Conservation (phyloP, 2,888 invertebrate species). For the Eugnorisma glareosa region DNA sequence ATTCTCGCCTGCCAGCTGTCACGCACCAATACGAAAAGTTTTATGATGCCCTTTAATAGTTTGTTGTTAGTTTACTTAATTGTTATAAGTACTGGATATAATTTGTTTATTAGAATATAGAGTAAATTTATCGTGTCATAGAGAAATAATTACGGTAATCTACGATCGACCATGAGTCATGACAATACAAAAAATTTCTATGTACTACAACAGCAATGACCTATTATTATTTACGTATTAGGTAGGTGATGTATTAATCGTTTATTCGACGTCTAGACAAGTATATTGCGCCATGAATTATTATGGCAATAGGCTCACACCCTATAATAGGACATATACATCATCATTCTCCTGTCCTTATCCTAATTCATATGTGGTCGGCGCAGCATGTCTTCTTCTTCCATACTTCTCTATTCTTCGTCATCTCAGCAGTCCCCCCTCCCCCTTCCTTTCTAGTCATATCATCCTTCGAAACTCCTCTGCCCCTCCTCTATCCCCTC, state of each 20-base stretch:
- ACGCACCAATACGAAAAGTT: too few relatives aligned
- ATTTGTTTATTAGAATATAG: too few relatives aligned
- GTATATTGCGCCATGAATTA: not conserved
- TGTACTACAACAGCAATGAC: not conserved
- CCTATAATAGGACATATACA: not conserved
- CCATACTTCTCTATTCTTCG: not conserved
- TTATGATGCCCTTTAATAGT: too few relatives aligned
- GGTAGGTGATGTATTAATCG: constrained; percentile 9
- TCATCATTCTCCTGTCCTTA: not conserved
- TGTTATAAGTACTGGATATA: too few relatives aligned
- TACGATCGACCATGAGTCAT: constrained; percentile 23
- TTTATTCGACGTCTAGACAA: not conserved
- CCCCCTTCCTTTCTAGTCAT: too few relatives aligned
- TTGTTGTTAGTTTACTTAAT: too few relatives aligned
- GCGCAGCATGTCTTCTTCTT: not conserved
- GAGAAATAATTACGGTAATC: not conserved
- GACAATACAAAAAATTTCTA: constrained; percentile 6
- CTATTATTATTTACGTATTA: not conserved
- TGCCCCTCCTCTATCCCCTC: not conserved
- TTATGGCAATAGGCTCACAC: not conserved
- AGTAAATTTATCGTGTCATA: not conserved
- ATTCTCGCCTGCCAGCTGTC: too few relatives aligned
- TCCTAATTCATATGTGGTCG: not conserved
- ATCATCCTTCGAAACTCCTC: not conserved
- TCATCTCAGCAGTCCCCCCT: not conserved